A percentile compares a stretch with the other conserved stretches of the same genome.
Evolutionary conservation across 2,888 invertebrate species (phyloP).

Genomic region (Pristionchus arcanus): DNA sequence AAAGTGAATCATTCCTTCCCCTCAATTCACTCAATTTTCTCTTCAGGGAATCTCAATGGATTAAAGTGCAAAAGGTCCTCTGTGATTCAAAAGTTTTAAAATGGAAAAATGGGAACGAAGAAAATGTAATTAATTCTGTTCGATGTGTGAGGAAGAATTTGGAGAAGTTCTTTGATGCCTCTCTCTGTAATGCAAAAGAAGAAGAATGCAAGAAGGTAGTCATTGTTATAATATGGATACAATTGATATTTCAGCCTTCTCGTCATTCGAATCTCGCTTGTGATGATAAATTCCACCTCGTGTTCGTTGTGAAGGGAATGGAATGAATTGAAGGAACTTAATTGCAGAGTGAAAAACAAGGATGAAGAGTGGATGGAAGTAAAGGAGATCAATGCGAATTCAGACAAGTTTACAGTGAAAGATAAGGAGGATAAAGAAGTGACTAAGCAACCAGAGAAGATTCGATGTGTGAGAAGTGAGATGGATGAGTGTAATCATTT

Average conservation of each 20-base stretch:
- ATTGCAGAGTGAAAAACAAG: neutral
- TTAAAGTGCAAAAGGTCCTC: neutral
- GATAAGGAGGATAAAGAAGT: neutral
- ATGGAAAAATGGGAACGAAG: neutral
- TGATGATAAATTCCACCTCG: neutral
- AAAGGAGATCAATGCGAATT: neutral
- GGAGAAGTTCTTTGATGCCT: neutral
- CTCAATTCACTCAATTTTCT: neutral
- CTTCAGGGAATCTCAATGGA: neutral
- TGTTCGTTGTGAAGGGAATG: neutral
- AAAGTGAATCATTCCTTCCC: neutral
- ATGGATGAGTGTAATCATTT: neutral
- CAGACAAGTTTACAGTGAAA: neutral
- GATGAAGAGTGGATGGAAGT: neutral
- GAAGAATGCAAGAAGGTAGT: neutral
- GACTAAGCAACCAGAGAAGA: neutral
- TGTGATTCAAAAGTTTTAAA: neutral
- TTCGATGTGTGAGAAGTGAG: neutral
- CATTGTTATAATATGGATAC: neutral
- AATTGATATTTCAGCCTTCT: neutral
- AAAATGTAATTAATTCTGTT: neutral
- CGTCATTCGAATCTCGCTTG: neutral
- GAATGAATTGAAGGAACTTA: neutral
- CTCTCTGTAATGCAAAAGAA: neutral
- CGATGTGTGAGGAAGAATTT: neutral